phyloP scores from a whole-genome alignment of 1,140 invertebrate species.

The Akabosia matsudoensis region DNA sequence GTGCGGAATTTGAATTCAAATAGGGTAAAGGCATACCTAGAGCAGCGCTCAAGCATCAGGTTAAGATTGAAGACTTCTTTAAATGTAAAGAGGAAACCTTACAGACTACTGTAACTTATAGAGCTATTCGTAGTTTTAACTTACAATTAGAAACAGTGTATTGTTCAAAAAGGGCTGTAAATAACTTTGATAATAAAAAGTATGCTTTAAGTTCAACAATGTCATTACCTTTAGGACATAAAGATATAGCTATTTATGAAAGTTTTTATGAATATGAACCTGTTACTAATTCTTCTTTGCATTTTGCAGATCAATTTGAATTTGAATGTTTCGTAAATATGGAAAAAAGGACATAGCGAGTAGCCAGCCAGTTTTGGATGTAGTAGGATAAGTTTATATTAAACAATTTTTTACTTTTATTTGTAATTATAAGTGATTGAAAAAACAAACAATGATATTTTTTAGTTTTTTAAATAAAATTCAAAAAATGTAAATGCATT shows the following conservation, averaged over 20 bases:
- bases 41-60: background rate
- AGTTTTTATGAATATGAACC: no score
- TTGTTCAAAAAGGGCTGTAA: background rate
- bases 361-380: no score
- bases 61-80: background rate
- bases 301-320: no score
- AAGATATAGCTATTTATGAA: conserved; percentile 5
- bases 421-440: no score
- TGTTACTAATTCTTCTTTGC: no score
- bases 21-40: background rate
- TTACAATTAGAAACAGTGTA: background rate
- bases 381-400: no score
- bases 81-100: background rate
- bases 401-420: no score
- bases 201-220: background rate
- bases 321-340: no score
- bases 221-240: background rate
- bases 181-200: background rate
- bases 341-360: no score
- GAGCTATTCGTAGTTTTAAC: background rate
- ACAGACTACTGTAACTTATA: background rate
- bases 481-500: no score
- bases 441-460: no score
- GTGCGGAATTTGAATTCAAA: background rate
- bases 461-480: no score